Base-by-base conservation (phyloP, 2,113 vertebrate species). In the Embiotoca jacksoni region DNA sequence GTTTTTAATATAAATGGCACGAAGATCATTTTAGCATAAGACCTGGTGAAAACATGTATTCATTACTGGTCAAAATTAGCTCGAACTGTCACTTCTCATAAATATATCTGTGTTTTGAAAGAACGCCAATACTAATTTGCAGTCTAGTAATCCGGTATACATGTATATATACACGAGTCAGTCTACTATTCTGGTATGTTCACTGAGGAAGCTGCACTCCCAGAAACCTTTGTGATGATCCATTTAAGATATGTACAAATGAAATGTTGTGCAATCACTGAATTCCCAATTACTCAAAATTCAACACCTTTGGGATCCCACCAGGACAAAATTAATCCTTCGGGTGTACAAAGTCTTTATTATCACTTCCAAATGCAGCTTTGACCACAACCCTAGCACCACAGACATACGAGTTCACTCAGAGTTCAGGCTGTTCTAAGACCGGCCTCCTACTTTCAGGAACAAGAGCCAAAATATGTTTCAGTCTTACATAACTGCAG, bases 371-470 rank as follows among this genome's bases (percentile, higher is more conserved):
- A 72, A 58, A 69, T 58, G 30, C 75, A 55, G 52, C 68, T 15
- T 60, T 8, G 49, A 78, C 39, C 65, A 65, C 30, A 85, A 59
- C 35, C 23, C 72, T n/a, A 23, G 65, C n/a, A 62, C 33, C 64
- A 76, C 71, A 88, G 72, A 82, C 63, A 72, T 9, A 3, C 46
- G 64, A 80, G 91, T 92, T 90, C 86, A 83, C 56, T 33, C 37
- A 80, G 64, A 91, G 86, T 90, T 88, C 82, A 83, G 54, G 54
- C 62, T 86, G 80, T 81, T 90, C 84, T 32, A 39, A 59, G 15
- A 77, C 47, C 0, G 36, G 39, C 61, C 72, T 81, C 80, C 77
- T 61, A 62, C 69, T 74, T 81, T 75, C 67, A 62, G 67, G 47
- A 58, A 81, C 33, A 15, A 37, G 33, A 85, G 56, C 68, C 78